Conservation (phyloP, 2,113 vertebrate species). For the Chaetura pelagica region DNA sequence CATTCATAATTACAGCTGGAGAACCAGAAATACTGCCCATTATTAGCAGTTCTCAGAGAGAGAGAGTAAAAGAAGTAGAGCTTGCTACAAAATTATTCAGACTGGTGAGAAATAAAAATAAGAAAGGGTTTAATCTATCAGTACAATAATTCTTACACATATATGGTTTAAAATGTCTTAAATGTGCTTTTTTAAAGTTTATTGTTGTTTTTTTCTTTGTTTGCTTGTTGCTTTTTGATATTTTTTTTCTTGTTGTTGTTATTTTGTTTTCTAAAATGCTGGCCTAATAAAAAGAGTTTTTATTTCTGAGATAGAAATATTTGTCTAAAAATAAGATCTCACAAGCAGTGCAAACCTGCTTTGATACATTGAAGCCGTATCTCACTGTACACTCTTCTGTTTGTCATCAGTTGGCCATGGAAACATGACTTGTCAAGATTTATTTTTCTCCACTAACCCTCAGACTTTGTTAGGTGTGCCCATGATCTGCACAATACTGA, state of each 20-base stretch:
- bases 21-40: background rate
- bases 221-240: no score
- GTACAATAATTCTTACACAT: background rate
- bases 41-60: background rate
- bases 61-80: background rate
- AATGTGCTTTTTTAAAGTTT: background rate
- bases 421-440: background rate
- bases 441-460: background rate
- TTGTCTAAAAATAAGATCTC: background rate
- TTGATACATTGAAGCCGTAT: background rate
- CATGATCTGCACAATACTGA: background rate
- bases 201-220: no score
- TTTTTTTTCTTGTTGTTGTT: no score
- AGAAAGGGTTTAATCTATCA: background rate
- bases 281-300: background rate
- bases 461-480: background rate
- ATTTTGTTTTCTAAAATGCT: background rate
- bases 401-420: background rate
- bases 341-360: background rate
- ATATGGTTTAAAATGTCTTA: background rate
- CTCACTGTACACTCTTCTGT: background rate
- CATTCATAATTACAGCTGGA: background rate
- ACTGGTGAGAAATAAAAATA: background rate
- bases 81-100: background rate
- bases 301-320: background rate